Evolutionary conservation across 2,113 vertebrate genomes (phyloP).

Genomic region (Pelvicachromis taeniatus): DNA sequence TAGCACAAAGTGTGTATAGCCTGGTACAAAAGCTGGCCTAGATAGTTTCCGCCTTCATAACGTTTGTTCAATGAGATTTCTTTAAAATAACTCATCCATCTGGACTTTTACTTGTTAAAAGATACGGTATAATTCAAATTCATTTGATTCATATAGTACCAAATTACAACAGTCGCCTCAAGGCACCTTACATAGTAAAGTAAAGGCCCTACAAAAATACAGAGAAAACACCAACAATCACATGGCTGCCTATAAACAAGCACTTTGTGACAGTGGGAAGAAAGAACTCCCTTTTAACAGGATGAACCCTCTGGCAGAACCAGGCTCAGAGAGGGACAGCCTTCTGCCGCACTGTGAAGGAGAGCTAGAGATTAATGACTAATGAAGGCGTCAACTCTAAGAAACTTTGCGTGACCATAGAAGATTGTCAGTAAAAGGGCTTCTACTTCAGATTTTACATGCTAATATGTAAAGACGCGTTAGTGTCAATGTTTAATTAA

Average conservation of each 20-base stretch:
- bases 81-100: neutral
- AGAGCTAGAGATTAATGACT: neutral
- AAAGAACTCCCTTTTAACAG: neutral
- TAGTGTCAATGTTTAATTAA: neutral
- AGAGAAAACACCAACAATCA: neutral
- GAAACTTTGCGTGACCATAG: neutral
- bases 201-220: neutral
- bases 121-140: rapidly evolving
- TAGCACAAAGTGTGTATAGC: rapidly evolving
- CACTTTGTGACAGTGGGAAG: rapidly evolving
- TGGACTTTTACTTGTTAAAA: neutral
- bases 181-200: rapidly evolving
- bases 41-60: neutral
- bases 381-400: neutral
- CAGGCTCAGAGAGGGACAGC: neutral
- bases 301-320: no score
- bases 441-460: rapidly evolving
- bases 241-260: rapidly evolving
- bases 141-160: neutral
- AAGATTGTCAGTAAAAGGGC: no score
- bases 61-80: neutral
- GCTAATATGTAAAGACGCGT: rapidly evolving
- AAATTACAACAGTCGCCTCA: neutral
- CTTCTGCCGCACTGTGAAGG: neutral
- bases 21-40: neutral